Conservation (phyloP, 1,140 invertebrate genomes). For the Drosophila rufa region DNA sequence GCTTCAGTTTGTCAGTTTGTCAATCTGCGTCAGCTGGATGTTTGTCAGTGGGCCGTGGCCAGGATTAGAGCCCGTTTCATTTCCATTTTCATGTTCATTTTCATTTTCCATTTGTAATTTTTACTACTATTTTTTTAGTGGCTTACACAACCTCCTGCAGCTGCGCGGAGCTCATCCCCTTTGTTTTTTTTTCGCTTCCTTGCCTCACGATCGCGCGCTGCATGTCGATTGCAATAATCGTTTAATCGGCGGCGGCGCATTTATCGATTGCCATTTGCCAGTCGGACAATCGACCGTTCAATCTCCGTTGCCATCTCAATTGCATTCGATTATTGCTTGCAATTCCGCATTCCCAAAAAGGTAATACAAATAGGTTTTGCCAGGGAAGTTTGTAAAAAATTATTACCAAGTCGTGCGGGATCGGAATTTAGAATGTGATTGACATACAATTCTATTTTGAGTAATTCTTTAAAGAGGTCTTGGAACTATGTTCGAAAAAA, state of each 20-base stretch:
- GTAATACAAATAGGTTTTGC: slow-evolving; percentile 1
- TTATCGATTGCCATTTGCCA: slow-evolving; percentile 24
- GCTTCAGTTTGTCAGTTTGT: slow-evolving; percentile 49
- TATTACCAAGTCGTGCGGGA: neutral
- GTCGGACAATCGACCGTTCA: slow-evolving; percentile 16
- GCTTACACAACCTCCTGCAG: slow-evolving; percentile 48
- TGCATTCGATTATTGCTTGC: neutral
- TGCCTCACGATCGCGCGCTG: neutral
- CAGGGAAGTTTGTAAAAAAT: slow-evolving; percentile 3
- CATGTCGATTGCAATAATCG: slow-evolving; percentile 21
- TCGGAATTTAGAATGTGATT: neutral
- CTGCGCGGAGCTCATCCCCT: slow-evolving; percentile 28
- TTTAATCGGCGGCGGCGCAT: slow-evolving; percentile 8
- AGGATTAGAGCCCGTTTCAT: slow-evolving; percentile 65
- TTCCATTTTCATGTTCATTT: slow-evolving; percentile 5
- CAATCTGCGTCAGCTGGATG: slow-evolving; percentile 41
- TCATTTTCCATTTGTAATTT: neutral
- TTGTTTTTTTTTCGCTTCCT: neutral
- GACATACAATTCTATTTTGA: too few species aligned
- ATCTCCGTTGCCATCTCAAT: slow-evolving; percentile 5
- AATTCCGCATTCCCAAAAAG: slow-evolving; percentile 31
- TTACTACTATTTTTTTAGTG: slow-evolving; percentile 1
- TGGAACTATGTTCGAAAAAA: neutral
- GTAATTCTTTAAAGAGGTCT: neutral
- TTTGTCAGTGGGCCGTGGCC: slow-evolving; percentile 53